Evolutionary conservation across 1,140 invertebrate genomes (phyloP).

Genomic region (Cyrtorhinus lividipennis): DNA sequence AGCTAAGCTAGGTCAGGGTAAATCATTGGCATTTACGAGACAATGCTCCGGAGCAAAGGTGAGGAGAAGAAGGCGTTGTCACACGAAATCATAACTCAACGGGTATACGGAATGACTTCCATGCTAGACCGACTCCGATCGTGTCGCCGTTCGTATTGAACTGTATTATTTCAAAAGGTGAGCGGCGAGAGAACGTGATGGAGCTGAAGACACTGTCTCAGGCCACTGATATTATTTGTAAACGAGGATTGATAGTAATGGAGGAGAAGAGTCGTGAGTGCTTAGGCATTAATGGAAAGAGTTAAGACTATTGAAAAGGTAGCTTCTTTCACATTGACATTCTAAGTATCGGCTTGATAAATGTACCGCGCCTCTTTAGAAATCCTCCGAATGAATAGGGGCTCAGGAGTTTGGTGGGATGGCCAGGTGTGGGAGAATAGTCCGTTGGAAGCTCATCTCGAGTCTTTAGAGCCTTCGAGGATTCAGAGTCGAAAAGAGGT

Average conservation of each 20-base stretch:
- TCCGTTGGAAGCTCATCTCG: background rate
- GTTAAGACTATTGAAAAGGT: slow-evolving; percentile 10
- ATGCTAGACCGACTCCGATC: background rate
- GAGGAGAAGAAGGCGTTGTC: background rate
- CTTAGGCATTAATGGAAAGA: slow-evolving; percentile 5
- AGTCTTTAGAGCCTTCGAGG: background rate
- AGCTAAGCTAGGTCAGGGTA: background rate
- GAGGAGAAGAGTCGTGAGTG: background rate
- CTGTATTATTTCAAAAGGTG: background rate
- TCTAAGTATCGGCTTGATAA: slow-evolving; percentile 12
- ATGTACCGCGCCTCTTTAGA: slow-evolving; percentile 1
- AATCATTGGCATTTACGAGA: background rate
- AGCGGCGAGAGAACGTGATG: background rate
- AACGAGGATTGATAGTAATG: background rate
- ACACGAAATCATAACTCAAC: background rate
- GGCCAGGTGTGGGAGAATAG: background rate
- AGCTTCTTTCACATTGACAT: slow-evolving; percentile 15
- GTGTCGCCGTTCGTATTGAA: slow-evolving; percentile 4
- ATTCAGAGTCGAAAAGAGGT: background rate
- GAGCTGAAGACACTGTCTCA: background rate
- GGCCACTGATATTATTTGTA: background rate
- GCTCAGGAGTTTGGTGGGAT: background rate
- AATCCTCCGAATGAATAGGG: background rate
- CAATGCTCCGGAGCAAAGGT: background rate
- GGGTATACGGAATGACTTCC: too few species aligned